Conservation (phyloP, 2,797 vertebrate species). For the Sparus aurata region DNA sequence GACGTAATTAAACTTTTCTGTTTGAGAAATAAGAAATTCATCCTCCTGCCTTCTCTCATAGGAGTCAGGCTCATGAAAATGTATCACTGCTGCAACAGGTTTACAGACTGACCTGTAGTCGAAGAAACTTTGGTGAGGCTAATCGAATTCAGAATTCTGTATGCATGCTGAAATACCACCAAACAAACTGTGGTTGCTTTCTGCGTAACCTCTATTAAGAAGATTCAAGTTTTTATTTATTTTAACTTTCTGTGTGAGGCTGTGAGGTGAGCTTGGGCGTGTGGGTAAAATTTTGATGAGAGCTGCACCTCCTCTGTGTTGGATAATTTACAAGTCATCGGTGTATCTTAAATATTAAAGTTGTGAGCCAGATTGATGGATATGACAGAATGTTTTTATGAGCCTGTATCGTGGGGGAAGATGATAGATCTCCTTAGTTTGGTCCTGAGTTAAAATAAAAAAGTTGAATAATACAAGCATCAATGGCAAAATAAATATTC, state of each 20-base stretch:
- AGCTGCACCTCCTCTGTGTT: neutral
- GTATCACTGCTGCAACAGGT: conserved; percentile 29
- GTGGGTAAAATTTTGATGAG: neutral
- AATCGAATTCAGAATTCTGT: conserved; percentile 40
- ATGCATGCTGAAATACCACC: conserved; percentile 4
- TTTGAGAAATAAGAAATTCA: conserved; percentile 23
- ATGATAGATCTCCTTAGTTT: conserved; percentile 16
- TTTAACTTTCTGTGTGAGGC: conserved; percentile 1
- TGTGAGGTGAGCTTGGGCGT: neutral
- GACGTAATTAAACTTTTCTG: conserved; percentile 6
- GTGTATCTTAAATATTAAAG: conserved; percentile 15
- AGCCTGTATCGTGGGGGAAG: conserved; percentile 5
- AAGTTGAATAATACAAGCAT: conserved; percentile 8
- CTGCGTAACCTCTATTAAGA: conserved; percentile 26
- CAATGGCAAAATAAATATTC: conserved; percentile 50
- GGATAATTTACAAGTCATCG: conserved; percentile 7
- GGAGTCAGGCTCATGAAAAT: conserved; percentile 46
- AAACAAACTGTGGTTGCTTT: conserved; percentile 10
- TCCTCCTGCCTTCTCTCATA: conserved; percentile 15
- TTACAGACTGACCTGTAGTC: conserved; percentile 12
- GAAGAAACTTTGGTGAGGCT: conserved; percentile 15
- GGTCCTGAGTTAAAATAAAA: conserved; percentile 11
- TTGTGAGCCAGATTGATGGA: conserved; percentile 12
- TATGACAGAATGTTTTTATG: conserved; percentile 35
- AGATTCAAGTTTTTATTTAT: neutral